A percentile compares a stretch with the other conserved stretches of the same genome.
phyloP scores from a whole-genome alignment of 2,113 vertebrate genomes.

The Sinocyclocheilus anshuiensis region DNA sequence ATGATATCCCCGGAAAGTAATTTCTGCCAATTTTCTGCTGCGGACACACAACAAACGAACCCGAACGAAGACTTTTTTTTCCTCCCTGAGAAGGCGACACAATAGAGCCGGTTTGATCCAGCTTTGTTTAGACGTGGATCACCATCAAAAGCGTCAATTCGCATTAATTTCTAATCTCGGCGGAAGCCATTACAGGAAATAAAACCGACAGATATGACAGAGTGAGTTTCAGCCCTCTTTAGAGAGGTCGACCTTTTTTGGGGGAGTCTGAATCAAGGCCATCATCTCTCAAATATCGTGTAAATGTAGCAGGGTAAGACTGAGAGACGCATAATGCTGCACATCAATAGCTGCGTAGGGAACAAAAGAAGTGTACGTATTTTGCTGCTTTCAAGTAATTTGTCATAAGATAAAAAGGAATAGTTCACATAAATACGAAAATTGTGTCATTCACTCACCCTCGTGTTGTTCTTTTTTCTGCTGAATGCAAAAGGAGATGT shows the following conservation, averaged over 20 bases:
- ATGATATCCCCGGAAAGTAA: background rate
- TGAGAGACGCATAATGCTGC: background rate
- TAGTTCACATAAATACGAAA: background rate
- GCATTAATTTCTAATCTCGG: slow-evolving; percentile 25
- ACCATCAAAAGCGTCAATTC: slow-evolving; percentile 37
- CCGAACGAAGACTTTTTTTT: background rate
- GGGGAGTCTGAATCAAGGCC: slow-evolving; percentile 8
- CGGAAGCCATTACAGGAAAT: slow-evolving; percentile 1
- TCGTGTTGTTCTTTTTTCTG: background rate
- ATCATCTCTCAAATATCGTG: slow-evolving; percentile 12
- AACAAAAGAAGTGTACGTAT: background rate
- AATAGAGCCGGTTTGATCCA: slow-evolving; percentile 34
- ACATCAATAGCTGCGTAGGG: background rate
- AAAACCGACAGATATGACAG: slow-evolving; percentile 7
- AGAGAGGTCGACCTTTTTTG: slow-evolving; percentile 4
- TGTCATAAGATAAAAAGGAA: slow-evolving; percentile 4
- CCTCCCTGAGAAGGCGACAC: background rate
- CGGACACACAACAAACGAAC: background rate
- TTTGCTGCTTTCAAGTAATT: slow-evolving; percentile 6
- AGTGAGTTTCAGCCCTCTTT: slow-evolving; percentile 7
- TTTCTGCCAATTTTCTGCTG: background rate
- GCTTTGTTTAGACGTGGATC: slow-evolving; percentile 19
- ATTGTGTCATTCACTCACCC: background rate
- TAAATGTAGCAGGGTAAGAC: background rate
- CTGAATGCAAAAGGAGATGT: background rate